Conservation (phyloP, 2,113 vertebrate species). For the Paracanthobrama guichenoti region DNA sequence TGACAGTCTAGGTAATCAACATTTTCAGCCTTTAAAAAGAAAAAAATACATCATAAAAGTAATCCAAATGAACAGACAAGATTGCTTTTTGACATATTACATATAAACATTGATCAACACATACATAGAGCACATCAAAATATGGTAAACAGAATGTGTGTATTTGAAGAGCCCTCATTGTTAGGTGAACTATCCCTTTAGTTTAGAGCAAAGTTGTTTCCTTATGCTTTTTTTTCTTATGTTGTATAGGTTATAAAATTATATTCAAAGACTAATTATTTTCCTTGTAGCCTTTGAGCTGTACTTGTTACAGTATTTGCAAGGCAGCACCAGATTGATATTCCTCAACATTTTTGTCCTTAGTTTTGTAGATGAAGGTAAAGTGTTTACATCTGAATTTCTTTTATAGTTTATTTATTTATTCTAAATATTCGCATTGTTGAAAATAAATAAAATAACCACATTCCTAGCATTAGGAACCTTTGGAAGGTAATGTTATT, state of each 20-base stretch:
- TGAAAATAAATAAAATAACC: too few relatives aligned
- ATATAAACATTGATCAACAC: not conserved
- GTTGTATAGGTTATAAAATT: constrained; percentile 37
- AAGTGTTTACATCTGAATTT: not conserved
- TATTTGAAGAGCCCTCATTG: not conserved
- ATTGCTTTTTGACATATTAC: not conserved
- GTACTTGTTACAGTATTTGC: constrained; percentile 6
- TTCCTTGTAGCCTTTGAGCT: constrained; percentile 27
- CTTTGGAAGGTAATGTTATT: too few relatives aligned
- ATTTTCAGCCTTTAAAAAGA: not conserved
- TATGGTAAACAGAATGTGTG: not conserved
- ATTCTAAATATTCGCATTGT: too few relatives aligned
- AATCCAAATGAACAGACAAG: not conserved
- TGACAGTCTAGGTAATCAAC: not conserved
- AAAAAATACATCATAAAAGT: not conserved
- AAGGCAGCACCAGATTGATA: not conserved
- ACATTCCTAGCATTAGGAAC: too few relatives aligned
- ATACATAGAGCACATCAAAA: not conserved
- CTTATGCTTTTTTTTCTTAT: not conserved
- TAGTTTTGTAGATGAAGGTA: not conserved
- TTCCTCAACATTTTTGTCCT: not conserved
- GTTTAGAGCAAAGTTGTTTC: constrained; percentile 38
- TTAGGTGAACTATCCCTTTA: not conserved
- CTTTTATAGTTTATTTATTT: too few relatives aligned
- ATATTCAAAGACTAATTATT: constrained; percentile 46